Evolutionary conservation across 2,113 vertebrate species (phyloP).

Genomic region (Archilochus colubris): DNA sequence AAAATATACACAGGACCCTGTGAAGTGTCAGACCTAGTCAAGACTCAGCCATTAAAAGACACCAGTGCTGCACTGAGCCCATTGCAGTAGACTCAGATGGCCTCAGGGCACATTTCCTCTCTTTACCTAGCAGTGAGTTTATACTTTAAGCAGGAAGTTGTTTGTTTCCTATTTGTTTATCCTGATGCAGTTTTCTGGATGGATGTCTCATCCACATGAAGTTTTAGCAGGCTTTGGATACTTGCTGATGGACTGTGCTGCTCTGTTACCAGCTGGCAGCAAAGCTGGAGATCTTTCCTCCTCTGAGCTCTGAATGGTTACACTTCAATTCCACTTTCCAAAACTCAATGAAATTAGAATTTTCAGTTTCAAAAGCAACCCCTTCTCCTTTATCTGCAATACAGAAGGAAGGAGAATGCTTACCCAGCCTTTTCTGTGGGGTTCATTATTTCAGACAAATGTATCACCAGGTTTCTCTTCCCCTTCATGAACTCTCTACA

Average conservation of each 20-base stretch:
- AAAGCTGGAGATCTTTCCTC: not conserved
- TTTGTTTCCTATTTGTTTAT: not conserved
- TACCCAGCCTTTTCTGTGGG: not conserved
- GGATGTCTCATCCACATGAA: not conserved
- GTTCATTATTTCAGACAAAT: conserved; percentile 35
- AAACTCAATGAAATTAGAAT: not conserved
- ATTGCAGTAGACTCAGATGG: not conserved
- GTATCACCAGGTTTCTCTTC: not conserved
- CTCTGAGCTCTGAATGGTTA: not conserved
- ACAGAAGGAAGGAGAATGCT: not conserved
- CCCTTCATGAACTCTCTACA: not conserved
- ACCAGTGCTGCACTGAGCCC: not conserved
- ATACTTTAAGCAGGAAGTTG: not conserved
- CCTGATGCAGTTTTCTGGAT: not conserved
- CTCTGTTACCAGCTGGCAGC: not conserved
- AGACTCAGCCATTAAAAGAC: not conserved
- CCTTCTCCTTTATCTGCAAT: not conserved
- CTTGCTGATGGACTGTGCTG: not conserved
- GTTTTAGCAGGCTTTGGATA: not conserved
- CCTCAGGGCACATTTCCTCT: not conserved
- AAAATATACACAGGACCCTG: not conserved
- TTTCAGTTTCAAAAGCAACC: conserved; percentile 17
- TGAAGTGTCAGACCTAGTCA: not conserved
- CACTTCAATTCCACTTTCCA: not conserved
- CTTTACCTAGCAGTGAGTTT: not conserved